Conservation (phyloP, 2,113 vertebrate genomes). For the Anhinga rufa region DNA sequence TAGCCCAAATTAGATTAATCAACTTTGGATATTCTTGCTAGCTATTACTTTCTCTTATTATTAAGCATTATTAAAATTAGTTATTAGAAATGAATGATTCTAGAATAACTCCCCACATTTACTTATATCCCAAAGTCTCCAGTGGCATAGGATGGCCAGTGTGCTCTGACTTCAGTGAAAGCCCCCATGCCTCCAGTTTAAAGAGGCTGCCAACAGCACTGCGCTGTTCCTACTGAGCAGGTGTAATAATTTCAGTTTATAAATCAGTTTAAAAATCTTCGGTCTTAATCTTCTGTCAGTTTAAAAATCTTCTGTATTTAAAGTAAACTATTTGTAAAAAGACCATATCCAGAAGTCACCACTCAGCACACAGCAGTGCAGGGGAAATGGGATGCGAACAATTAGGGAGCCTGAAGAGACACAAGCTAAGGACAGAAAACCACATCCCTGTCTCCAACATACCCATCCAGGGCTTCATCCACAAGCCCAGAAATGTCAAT, state of each 20-base stretch:
- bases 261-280: background rate
- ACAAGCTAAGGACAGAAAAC: background rate
- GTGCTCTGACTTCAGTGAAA: background rate
- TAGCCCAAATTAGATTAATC: background rate
- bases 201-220: background rate
- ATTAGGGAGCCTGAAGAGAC: background rate
- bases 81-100: conserved; percentile 1
- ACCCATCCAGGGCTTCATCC: background rate
- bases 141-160: background rate
- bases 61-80: conserved; percentile 19
- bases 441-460: fast-evolving
- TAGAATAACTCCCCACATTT: background rate
- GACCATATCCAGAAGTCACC: background rate
- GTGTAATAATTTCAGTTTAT: background rate
- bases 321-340: background rate
- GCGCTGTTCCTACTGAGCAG: background rate
- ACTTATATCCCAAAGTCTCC: background rate
- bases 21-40: background rate
- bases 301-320: background rate
- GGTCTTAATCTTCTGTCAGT: background rate
- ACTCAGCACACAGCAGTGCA: background rate
- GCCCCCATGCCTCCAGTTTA: background rate
- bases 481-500: background rate
- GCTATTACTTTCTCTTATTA: conserved; percentile 4
- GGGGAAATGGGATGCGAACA: background rate